Percentiles rank a stretch among this genome's conserved stretches.
Evolutionary conservation across 2,113 vertebrate genomes (phyloP).

Genomic region (Heterotis niloticus): DNA sequence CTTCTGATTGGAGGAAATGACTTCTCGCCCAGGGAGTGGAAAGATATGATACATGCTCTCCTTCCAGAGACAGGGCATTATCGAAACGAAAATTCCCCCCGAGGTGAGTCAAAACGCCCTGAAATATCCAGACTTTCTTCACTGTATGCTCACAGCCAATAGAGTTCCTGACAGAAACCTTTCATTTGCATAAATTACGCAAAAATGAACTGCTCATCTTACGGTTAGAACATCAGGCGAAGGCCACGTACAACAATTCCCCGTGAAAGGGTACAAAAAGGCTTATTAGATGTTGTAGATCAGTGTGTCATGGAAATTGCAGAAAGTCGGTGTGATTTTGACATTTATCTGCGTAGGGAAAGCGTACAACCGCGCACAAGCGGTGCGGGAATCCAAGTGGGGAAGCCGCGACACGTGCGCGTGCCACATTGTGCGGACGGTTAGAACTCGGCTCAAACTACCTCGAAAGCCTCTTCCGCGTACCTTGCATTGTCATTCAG

Average conservation of each 20-base stretch:
- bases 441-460: slow-evolving; percentile 5
- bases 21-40: not conserved
- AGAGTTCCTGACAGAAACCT: no score
- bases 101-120: slow-evolving; percentile 11
- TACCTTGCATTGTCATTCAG: slow-evolving; percentile 8
- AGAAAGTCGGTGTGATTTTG: not conserved
- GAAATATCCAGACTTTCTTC: not conserved
- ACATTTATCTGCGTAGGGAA: not conserved
- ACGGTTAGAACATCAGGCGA: no score
- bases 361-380: not conserved
- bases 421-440: not conserved
- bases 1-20: not conserved
- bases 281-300: no score
- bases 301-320: not conserved
- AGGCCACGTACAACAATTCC: no score
- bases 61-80: not conserved
- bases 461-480: not conserved
- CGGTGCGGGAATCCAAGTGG: slow-evolving; percentile 6
- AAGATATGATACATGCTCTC: not conserved
- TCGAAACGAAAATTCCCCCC: slow-evolving; percentile 11
- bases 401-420: not conserved
- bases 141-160: not conserved
- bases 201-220: no score
- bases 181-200: no score
- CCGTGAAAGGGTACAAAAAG: no score